phyloP scores from a whole-genome alignment of 2,888 invertebrate species.

The Acronicta alni region DNA sequence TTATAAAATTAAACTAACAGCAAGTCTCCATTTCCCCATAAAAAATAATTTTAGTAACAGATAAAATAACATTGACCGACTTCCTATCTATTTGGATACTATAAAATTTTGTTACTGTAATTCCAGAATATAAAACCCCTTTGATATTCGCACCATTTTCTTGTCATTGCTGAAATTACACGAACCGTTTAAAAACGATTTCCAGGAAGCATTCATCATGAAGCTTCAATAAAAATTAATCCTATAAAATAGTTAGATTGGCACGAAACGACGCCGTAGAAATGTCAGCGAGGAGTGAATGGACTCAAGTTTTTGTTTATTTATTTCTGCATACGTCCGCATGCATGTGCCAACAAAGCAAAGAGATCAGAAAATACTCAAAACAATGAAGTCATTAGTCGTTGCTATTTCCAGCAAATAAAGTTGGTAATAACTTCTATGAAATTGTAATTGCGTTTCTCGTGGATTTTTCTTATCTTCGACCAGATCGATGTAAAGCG shows the following conservation, averaged over 20 bases:
- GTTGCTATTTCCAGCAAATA: constrained; percentile 66
- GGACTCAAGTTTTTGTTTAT: constrained; percentile 84
- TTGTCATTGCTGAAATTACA: constrained; percentile 43
- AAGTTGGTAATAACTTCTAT: constrained; percentile 58
- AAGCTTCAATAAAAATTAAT: constrained; percentile 65
- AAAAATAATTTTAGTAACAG: constrained; percentile 1
- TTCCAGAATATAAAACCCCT: constrained; percentile 23
- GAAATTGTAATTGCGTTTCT: constrained; percentile 52
- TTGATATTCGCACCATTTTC: constrained; percentile 25
- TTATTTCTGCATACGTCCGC: constrained; percentile 83
- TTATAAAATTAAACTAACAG: no score
- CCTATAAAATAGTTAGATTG: constrained; percentile 75
- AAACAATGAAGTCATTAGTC: constrained; percentile 76
- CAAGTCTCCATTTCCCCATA: no score
- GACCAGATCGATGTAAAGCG: constrained; percentile 22
- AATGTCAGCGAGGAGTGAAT: constrained; percentile 87
- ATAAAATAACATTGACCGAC: constrained; percentile 14
- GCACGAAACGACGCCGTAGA: constrained; percentile 77
- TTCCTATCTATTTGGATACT: constrained; percentile 31
- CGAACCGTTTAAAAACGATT: constrained; percentile 46
- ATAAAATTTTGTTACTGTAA: constrained; percentile 23
- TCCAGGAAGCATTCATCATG: constrained; percentile 60
- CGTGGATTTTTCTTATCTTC: constrained; percentile 39
- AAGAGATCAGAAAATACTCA: constrained; percentile 74
- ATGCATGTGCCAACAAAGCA: constrained; percentile 82